Conservation (phyloP, 2,113 vertebrate genomes). For the Morone saxatilis region DNA sequence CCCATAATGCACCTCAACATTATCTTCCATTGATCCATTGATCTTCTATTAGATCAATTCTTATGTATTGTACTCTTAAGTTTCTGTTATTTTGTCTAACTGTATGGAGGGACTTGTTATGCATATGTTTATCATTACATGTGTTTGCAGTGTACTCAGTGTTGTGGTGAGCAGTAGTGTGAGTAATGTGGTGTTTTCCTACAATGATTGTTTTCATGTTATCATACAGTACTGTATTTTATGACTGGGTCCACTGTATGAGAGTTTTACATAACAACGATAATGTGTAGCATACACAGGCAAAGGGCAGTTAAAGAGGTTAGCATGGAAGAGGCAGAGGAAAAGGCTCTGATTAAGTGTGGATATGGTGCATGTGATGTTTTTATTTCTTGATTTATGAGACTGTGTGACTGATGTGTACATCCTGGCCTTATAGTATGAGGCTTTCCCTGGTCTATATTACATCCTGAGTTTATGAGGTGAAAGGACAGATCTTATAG, state of each 20-base stretch:
- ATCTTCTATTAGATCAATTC: too few relatives aligned
- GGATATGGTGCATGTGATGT: constrained; percentile 16
- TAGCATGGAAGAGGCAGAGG: constrained; percentile 10
- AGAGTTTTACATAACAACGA: background rate
- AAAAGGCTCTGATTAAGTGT: constrained; percentile 17
- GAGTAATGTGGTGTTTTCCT: background rate
- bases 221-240: background rate
- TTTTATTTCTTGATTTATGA: constrained; percentile 56
- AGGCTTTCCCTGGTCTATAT: constrained; percentile 37
- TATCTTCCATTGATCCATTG: background rate
- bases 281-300: background rate
- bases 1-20: background rate
- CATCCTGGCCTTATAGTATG: constrained; percentile 39
- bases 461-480: constrained; percentile 48
- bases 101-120: background rate
- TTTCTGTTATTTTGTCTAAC: background rate
- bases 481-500: constrained; percentile 34
- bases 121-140: background rate
- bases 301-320: constrained; percentile 10
- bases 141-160: background rate
- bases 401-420: constrained; percentile 22
- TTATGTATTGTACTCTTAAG: background rate
- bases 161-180: background rate
- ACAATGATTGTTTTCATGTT: background rate
- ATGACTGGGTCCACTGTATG: background rate